A percentile compares a stretch with the other conserved stretches of the same genome.
phyloP scores from a whole-genome alignment of 2,113 vertebrate genomes.

The Actenoides lindsayi region DNA sequence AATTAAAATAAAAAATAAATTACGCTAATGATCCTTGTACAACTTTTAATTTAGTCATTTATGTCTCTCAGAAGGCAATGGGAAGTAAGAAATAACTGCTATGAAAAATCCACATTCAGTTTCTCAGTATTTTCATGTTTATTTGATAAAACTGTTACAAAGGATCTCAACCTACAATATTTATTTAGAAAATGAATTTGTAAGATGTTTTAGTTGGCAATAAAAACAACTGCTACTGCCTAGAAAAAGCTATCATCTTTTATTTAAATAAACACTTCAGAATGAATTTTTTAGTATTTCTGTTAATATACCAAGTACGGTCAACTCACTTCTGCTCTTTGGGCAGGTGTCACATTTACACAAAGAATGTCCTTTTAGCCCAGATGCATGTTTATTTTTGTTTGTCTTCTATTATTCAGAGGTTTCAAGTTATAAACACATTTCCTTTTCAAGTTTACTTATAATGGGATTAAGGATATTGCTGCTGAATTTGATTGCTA shows the following conservation, averaged over 20 bases:
- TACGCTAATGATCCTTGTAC: background rate
- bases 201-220: constrained; percentile 27
- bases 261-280: constrained; percentile 36
- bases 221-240: background rate
- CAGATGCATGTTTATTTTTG: background rate
- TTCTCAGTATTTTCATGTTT: background rate
- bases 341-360: constrained; percentile 50
- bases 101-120: background rate
- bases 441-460: constrained; percentile 31
- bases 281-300: background rate
- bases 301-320: background rate
- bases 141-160: background rate
- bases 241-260: background rate
- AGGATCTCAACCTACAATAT: background rate
- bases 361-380: background rate
- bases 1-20: constrained; percentile 31
- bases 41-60: background rate
- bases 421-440: background rate
- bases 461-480: background rate
- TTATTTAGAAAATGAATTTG: background rate
- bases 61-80: background rate
- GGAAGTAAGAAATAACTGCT: background rate
- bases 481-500: background rate
- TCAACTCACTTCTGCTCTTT: background rate
- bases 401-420: background rate